Evolutionary conservation across 2,888 invertebrate genomes (phyloP).

Genomic region (Penaeus monodon): DNA sequence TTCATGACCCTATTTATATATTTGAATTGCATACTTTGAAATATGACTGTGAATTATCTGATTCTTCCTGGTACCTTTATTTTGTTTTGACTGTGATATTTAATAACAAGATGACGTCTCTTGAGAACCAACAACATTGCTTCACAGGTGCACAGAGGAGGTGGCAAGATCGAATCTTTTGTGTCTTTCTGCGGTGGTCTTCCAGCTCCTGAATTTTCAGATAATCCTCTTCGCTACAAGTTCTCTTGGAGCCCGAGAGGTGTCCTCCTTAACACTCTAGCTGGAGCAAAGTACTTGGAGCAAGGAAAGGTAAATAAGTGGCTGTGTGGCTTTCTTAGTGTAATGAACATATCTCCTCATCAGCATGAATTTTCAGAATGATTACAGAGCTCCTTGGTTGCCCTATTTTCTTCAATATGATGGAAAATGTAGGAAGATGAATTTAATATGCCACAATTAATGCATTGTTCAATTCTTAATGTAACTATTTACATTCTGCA

Average conservation of each 20-base stretch:
- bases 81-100: too few species aligned
- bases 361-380: too few species aligned
- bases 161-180: constrained; percentile 84
- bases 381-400: too few species aligned
- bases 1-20: neutral
- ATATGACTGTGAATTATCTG: neutral
- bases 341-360: too few species aligned
- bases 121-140: neutral
- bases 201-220: constrained; percentile 96
- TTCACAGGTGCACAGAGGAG: constrained; percentile 72
- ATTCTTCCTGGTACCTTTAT: too few species aligned
- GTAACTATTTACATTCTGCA: too few species aligned
- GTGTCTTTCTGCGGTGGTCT: constrained; percentile 96
- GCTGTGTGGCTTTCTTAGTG: neutral
- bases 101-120: too few species aligned
- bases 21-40: neutral
- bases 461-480: too few species aligned
- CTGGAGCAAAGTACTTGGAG: constrained; percentile 87
- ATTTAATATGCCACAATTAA: too few species aligned
- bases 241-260: constrained; percentile 98
- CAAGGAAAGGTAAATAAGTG: constrained; percentile 76
- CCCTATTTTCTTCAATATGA: too few species aligned
- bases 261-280: constrained; percentile 89
- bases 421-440: too few species aligned
- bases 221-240: constrained; percentile 89